Evolutionary conservation across 64 coral and sea anemone species (phyloP).

Genomic region (Hydrozoanthus tunicans): DNA sequence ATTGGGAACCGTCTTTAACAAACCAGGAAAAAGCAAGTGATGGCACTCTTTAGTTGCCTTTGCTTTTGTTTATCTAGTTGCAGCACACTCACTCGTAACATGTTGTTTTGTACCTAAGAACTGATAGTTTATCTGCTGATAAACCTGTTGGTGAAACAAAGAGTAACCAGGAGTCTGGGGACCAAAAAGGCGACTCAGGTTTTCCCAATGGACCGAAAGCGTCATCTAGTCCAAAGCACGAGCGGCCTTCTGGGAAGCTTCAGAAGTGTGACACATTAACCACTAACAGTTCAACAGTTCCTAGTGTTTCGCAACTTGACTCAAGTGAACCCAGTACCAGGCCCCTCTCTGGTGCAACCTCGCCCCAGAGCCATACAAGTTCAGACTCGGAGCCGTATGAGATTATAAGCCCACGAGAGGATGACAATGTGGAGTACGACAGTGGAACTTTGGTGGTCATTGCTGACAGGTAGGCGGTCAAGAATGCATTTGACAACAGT

Average conservation of each 20-base stretch:
- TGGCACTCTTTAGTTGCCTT: too few species aligned
- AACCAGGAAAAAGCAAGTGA: too few species aligned
- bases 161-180: not conserved
- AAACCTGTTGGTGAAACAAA: not conserved
- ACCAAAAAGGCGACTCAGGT: not conserved
- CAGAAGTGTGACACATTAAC: not conserved
- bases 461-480: slow-evolving; percentile 18
- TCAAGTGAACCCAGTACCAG: not conserved
- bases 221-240: slow-evolving; percentile 30
- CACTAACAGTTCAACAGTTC: not conserved
- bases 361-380: slow-evolving; percentile 35
- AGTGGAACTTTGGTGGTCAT: slow-evolving; percentile 6
- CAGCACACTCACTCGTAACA: too few species aligned
- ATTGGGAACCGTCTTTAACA: too few species aligned
- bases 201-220: not conserved
- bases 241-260: not conserved
- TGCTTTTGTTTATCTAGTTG: too few species aligned
- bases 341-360: not conserved
- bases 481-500: not conserved
- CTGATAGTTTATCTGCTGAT: not conserved
- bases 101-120: slow-evolving; percentile 7
- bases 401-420: not conserved
- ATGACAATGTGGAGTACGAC: not conserved
- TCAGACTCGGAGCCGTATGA: slow-evolving; percentile 28
- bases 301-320: not conserved